Percentiles rank a stretch among this genome's conserved stretches.
Evolutionary conservation across 37 sponge, comb jelly and placozoan genomes (phyloP).

Genomic region (Bolinopsis microptera): DNA sequence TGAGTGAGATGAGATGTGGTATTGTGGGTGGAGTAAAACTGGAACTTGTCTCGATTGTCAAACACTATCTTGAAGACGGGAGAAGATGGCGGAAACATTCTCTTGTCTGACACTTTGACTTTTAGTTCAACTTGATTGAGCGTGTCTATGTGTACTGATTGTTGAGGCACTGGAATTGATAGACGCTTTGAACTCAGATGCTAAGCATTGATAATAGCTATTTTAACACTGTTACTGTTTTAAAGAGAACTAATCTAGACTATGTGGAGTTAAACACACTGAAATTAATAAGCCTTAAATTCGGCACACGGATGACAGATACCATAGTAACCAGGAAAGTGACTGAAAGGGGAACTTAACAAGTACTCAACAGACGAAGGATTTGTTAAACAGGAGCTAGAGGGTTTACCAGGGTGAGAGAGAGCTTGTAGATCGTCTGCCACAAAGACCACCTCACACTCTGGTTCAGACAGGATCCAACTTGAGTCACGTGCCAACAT

Average conservation of each 20-base stretch:
- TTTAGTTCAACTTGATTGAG: neutral
- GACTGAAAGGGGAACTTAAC: neutral
- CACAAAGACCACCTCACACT: conserved; percentile 7
- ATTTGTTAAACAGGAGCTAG: neutral
- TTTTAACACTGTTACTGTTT: neutral
- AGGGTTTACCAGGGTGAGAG: neutral
- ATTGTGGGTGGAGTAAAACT: conserved; percentile 43
- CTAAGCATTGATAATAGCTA: neutral
- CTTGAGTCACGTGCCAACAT: neutral
- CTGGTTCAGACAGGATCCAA: neutral
- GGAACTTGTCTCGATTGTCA: conserved; percentile 27
- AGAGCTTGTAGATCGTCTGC: conserved; percentile 27
- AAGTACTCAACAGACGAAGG: neutral
- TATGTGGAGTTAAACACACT: neutral
- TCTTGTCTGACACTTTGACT: neutral
- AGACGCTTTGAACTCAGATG: too few relatives aligned
- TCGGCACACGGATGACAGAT: neutral
- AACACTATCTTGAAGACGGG: conserved; percentile 1
- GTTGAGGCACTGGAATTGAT: neutral
- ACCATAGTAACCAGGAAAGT: neutral
- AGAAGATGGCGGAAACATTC: neutral
- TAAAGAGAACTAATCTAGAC: neutral
- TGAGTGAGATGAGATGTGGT: neutral
- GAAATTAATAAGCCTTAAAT: neutral
- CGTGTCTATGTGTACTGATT: neutral